Evolutionary conservation across 2,888 invertebrate genomes (phyloP), one percentile per base, ranked within the genome.

Genomic region (Ametastegia equiseti): DNA sequence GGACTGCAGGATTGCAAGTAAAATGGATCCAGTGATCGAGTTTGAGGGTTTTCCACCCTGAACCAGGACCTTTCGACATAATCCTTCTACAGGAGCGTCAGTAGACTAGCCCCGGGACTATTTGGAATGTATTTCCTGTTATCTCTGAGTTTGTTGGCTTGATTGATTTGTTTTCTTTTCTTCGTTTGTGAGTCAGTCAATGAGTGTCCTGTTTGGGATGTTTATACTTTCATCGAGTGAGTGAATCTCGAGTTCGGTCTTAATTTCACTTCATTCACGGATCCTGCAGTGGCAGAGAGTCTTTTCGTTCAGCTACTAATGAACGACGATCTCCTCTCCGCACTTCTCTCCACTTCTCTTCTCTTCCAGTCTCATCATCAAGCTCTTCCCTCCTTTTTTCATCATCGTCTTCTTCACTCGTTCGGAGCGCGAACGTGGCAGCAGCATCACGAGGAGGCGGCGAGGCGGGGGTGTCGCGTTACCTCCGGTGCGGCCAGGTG

Each of bases 401-500:
- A 84, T 81, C 83, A 82, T 30, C 30, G 30, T 60, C 45, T 69
- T 75, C 78, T 80, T 81, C 42, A 47, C 67, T 80, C 82, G 54
- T 63, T 81, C 42, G 63, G 45, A 69, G 39, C 71, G 79, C 81
- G 82, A 80, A 81, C 81, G 71, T 80, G 83, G 84, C 73, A 80
- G 83, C 54, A 42, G 42, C 42, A 42, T 86, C 86, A n/a, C n/a
- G 30, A 80, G 57, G 82, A 71, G 71, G 80, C 87, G 89, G 90
- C 88, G 75, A 88, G 89, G 90, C 91, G 90, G 90, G 86, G 87
- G 86, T 86, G 88, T 88, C 87, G 75, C 82, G 89, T 91, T 86
- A 88, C 89, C 88, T 87, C 88, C 88, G 84, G 87, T 89, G 85
- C 86, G 88, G 89, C 90, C 88, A 87, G 88, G 90, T 91, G 90